Evolutionary conservation across 2,888 invertebrate species (phyloP).

Genomic region (Hyposoter didymator): DNA sequence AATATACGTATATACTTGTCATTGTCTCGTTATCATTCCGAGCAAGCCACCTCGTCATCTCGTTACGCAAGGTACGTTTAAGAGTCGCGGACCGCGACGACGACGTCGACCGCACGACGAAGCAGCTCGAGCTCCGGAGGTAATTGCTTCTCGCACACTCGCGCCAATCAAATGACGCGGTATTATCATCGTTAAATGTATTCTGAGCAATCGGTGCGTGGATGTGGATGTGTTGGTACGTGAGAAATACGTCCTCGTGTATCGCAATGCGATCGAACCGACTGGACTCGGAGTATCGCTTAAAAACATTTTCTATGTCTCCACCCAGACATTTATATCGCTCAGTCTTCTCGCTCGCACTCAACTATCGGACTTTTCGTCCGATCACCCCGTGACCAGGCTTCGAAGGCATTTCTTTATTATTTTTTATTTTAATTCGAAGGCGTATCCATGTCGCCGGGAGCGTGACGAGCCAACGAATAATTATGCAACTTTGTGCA

Average conservation of each 20-base stretch:
- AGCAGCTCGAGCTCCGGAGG: conserved; percentile 15
- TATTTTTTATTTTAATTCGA: background rate
- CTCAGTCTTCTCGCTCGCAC: background rate
- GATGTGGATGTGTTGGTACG: background rate
- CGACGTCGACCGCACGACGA: conserved; percentile 41
- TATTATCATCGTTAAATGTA: conserved; percentile 52
- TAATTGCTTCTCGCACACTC: conserved; percentile 53
- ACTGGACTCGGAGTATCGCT: conserved; percentile 23
- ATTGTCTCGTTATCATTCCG: conserved; percentile 63
- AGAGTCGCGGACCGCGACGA: conserved; percentile 46
- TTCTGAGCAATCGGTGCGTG: conserved; percentile 3
- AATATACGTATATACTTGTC: conserved; percentile 40
- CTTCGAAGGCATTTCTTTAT: conserved; percentile 9
- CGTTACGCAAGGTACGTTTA: conserved; percentile 56
- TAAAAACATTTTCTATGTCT: conserved; percentile 23
- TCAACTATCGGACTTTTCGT: conserved; percentile 15
- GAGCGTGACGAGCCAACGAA: conserved; percentile 38
- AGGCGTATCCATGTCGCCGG: conserved; percentile 2
- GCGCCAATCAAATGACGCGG: conserved; percentile 35
- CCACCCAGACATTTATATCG: conserved; percentile 24
- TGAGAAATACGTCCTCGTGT: conserved; percentile 1
- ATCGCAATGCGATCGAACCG: conserved; percentile 19
- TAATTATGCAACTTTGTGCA: conserved; percentile 43
- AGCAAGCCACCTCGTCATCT: conserved; percentile 57
- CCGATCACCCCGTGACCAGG: conserved; percentile 40